Conservation (phyloP, 1,140 invertebrate species). For the Ceratosolen solmsi region DNA sequence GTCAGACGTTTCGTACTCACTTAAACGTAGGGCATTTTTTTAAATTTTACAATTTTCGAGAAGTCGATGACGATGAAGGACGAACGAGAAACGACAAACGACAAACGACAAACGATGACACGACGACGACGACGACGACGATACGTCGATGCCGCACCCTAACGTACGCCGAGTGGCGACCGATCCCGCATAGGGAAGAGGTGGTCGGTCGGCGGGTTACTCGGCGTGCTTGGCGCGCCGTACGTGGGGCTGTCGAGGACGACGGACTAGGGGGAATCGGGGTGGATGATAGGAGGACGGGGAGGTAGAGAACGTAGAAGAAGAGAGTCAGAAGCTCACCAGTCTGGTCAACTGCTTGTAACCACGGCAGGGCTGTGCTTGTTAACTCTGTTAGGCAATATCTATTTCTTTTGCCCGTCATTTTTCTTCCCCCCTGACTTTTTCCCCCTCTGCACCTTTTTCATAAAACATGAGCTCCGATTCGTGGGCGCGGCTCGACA, state of each 20-base stretch:
- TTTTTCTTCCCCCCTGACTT: neutral
- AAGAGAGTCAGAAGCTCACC: neutral
- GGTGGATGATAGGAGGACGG: constrained; percentile 9
- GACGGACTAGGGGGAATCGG: neutral
- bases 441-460: neutral
- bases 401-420: constrained; percentile 54
- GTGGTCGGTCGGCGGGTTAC: too few relatives aligned
- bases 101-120: too few relatives aligned
- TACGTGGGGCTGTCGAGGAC: too few relatives aligned
- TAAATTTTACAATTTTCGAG: constrained; percentile 68
- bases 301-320: constrained; percentile 43
- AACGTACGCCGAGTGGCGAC: too few relatives aligned
- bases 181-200: too few relatives aligned
- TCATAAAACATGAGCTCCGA: constrained; percentile 51
- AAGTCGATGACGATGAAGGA: too few relatives aligned
- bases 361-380: constrained; percentile 56
- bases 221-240: too few relatives aligned
- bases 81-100: too few relatives aligned
- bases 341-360: constrained; percentile 53
- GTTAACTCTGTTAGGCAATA: constrained; percentile 65
- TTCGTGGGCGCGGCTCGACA: constrained; percentile 60
- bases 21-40: constrained; percentile 55
- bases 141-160: constrained; percentile 60
- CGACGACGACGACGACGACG: too few relatives aligned
- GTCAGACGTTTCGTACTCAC: too few relatives aligned